Evolutionary conservation across 2,113 vertebrate genomes (phyloP).

Genomic region (Aspiorhynchus laticeps): DNA sequence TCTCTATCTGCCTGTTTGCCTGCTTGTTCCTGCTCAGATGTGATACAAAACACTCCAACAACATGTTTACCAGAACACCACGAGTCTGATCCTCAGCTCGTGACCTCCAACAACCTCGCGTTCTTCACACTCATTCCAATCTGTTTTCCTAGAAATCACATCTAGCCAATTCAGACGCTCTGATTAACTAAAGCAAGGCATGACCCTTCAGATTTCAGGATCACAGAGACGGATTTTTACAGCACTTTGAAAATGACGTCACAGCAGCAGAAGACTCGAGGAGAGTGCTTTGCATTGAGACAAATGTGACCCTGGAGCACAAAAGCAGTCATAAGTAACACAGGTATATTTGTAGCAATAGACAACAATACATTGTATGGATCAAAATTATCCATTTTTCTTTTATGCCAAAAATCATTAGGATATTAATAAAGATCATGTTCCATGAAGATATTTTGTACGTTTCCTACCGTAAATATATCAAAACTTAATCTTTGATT

Average conservation of each 20-base stretch:
- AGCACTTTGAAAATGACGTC: not conserved
- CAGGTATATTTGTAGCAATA: no score
- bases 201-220: not conserved
- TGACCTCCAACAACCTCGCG: constrained; percentile 40
- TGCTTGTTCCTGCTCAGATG: not conserved
- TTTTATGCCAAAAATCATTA: no score
- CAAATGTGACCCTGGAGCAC: no score
- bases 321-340: no score
- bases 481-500: no score
- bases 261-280: not conserved
- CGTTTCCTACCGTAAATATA: no score
- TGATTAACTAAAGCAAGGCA: not conserved
- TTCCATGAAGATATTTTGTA: no score
- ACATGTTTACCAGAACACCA: constrained; percentile 42
- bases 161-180: not conserved
- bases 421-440: no score
- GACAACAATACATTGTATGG: no score
- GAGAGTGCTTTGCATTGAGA: not conserved
- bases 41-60: constrained; percentile 1
- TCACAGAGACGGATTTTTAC: not conserved
- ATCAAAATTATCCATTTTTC: no score
- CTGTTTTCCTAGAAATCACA: not conserved
- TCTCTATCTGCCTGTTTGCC: constrained; percentile 3
- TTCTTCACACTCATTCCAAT: not conserved
- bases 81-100: not conserved